Base-by-base conservation (phyloP, 2,888 invertebrate genomes). In the Molanna angustata region DNA sequence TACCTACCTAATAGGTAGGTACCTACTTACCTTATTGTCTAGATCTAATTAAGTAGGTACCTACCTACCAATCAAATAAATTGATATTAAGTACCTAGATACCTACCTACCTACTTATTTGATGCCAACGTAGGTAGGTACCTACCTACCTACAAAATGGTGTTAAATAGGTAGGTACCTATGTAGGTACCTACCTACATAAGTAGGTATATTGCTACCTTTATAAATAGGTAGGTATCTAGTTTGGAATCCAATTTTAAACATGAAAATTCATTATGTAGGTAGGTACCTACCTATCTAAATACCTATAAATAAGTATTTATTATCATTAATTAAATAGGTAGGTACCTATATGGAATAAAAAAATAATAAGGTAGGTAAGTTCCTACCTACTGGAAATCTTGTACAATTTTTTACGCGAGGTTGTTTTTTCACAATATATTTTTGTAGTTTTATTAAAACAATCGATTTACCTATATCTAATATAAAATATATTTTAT, bases 171-270 rank as follows among this genome's bases (percentile, higher is more conserved):
- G 37, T 37, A 37, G 37, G 37, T 37, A 37, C 4, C 4, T 37
- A 16, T 13, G 32, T 44, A 18, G 44, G 44, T 31, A 44, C 44
- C 44, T 31, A 43, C 43, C 43, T 14, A 22, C 14, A 21, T 41
- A 41, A 41, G n/a, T n/a, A n/a, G n/a, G n/a, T n/a, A n/a, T 35
- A 17, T 35, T n/a, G n/a, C n/a, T n/a, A n/a, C n/a, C n/a, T n/a
- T n/a, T n/a, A n/a, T n/a, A 7, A 27, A 7, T 27, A 27, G 27
- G 27, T 27, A 27, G 27, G 27, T 27, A 11, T 27, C 27, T 11
- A n/a, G n/a, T n/a, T n/a, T n/a, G n/a, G n/a, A n/a, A n/a, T n/a
- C n/a, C n/a, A n/a, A n/a, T n/a, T n/a, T n/a, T n/a, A n/a, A n/a
- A n/a, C n/a, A n/a, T n/a, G n/a, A n/a, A n/a, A n/a, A n/a, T n/a